Conservation (phyloP, 2,888 invertebrate species). For the Eupsilia transversa region DNA sequence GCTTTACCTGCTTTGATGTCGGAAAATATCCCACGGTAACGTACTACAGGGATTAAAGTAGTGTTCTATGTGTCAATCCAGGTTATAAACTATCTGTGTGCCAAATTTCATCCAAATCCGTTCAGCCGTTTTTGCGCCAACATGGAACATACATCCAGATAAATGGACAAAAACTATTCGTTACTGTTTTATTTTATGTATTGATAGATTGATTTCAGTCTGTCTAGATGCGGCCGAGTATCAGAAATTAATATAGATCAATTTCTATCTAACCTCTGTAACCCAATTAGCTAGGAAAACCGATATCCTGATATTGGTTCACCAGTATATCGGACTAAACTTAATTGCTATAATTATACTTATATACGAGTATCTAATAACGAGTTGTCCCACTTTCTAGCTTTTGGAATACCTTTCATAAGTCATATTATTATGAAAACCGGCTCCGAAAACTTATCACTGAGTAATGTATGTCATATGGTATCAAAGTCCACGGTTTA, state of each 20-base stretch:
- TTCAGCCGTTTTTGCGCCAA: too few species aligned
- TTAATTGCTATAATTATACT: constrained; percentile 4
- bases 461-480: constrained; percentile 10
- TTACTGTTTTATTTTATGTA: too few species aligned
- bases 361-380: background rate
- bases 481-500: constrained; percentile 21
- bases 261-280: background rate
- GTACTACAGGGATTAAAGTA: too few species aligned
- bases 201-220: too few species aligned
- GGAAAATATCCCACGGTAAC: too few species aligned
- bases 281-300: constrained; percentile 21
- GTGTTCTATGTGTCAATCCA: too few species aligned
- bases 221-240: background rate
- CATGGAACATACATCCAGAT: too few species aligned
- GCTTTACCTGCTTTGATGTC: too few species aligned
- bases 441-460: background rate
- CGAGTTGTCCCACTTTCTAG: constrained; percentile 21
- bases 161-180: too few species aligned
- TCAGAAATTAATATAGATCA: background rate
- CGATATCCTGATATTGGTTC: constrained; percentile 3
- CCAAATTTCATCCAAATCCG: too few species aligned
- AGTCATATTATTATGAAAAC: background rate
- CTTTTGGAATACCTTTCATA: background rate
- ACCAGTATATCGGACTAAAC: background rate
- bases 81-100: too few species aligned